Evolutionary conservation across 2,888 invertebrate species (phyloP).

Genomic region (Xylota sylvarum): DNA sequence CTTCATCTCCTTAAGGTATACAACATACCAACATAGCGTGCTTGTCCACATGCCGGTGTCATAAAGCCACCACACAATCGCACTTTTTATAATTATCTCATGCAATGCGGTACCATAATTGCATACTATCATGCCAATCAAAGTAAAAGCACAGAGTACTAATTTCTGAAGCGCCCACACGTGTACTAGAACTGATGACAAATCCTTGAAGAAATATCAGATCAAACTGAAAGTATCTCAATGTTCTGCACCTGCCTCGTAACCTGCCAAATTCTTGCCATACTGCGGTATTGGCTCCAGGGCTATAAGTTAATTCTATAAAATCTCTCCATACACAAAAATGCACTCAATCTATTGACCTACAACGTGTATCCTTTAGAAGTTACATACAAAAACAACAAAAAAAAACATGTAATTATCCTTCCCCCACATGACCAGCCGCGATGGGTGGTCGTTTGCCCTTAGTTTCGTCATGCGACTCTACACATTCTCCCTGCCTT

Average conservation of each 20-base stretch:
- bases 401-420: slow-evolving; percentile 53
- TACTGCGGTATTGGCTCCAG: slow-evolving; percentile 7
- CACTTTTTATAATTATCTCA: slow-evolving; percentile 51
- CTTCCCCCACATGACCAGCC: neutral
- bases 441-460: slow-evolving; percentile 29
- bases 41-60: slow-evolving; percentile 6
- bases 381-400: neutral
- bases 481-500: slow-evolving; percentile 15
- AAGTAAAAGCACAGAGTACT: slow-evolving; percentile 20
- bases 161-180: neutral
- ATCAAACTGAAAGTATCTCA: neutral
- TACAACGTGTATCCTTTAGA: slow-evolving; percentile 22
- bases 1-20: slow-evolving; percentile 19
- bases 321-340: slow-evolving; percentile 23
- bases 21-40: slow-evolving; percentile 1
- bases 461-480: slow-evolving; percentile 49
- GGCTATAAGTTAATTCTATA: neutral
- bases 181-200: neutral
- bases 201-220: neutral
- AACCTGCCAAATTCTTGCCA: slow-evolving; percentile 36
- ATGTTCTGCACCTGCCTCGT: slow-evolving; percentile 31
- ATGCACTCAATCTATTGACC: slow-evolving; percentile 53
- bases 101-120: slow-evolving; percentile 17
- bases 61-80: slow-evolving; percentile 1
- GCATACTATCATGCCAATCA: slow-evolving; percentile 41